phyloP scores from a whole-genome alignment of 1,140 invertebrate genomes.

The Drosophila pseudoananassae region DNA sequence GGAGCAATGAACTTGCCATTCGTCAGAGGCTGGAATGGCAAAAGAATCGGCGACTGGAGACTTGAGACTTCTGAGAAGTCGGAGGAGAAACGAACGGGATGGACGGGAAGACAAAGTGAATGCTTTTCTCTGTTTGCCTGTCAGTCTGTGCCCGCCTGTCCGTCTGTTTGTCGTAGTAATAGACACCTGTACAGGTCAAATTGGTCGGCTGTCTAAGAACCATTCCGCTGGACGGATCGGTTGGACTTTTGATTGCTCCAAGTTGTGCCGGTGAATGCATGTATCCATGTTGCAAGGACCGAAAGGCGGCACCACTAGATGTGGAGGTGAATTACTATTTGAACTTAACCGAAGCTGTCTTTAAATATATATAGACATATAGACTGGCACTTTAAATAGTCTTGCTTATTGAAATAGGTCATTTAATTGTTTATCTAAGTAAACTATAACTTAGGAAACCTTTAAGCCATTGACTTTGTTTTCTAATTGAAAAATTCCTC shows the following conservation, averaged over 20 bases:
- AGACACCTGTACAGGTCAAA: constrained; percentile 71
- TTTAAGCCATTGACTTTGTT: not conserved
- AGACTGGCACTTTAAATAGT: not conserved
- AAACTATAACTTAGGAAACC: not conserved
- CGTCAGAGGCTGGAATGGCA: constrained; percentile 59
- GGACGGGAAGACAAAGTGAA: constrained; percentile 63
- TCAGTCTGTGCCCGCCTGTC: constrained; percentile 35
- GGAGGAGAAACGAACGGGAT: constrained; percentile 10
- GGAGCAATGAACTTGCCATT: constrained; percentile 83
- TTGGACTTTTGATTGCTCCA: constrained; percentile 43
- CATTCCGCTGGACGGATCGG: constrained; percentile 30
- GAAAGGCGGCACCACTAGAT: constrained; percentile 24
- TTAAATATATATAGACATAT: not conserved
- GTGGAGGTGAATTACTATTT: constrained; percentile 31
- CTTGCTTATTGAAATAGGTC: not conserved
- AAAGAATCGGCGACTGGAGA: constrained; percentile 42
- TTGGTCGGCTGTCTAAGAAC: constrained; percentile 48
- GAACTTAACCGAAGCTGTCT: constrained; percentile 36
- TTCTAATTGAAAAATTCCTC: constrained; percentile 2
- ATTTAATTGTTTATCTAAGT: not conserved
- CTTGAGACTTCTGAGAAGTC: constrained; percentile 25
- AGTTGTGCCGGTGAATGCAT: constrained; percentile 26
- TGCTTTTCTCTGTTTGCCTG: constrained; percentile 61
- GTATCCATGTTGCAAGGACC: constrained; percentile 30
- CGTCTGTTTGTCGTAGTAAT: constrained; percentile 74